Evolutionary conservation across 2,888 invertebrate genomes (phyloP), one percentile per base, ranked within the genome.

Genomic region (Polyommatus icarus): DNA sequence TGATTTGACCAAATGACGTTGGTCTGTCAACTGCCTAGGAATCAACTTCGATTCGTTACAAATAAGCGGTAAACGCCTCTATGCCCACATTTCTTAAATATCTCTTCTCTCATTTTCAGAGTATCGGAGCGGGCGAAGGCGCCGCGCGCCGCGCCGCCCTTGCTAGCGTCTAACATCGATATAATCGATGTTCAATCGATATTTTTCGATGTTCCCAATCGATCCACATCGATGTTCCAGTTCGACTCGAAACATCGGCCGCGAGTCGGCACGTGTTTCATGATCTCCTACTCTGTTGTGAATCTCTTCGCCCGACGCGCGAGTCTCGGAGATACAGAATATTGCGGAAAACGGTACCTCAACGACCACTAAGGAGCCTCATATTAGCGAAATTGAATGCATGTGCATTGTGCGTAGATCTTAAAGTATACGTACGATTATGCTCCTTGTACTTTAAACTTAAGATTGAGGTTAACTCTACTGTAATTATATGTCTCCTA

Each of bases 111-210:
- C 24, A 20, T 76, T 78, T 78, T 10, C 80, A 80, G 80, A 80
- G 78, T 77, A 76, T 78, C 78, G 77, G 78, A 79, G 81, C 61
- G 79, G 77, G 61, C 78, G 78, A 76, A 77, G 77, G 78, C 73
- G 76, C 76, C 50, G 61, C 36, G 77, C 77, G 77, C 76, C 78
- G 78, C 80, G 78, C 61, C 78, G 75, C 77, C 78, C 78, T 76
- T 77, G 75, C 76, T 79, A 75, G 78, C 78, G 78, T 80, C 77
- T 78, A 77, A 75, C 78, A 73, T 76, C 61, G 67, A 67, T 76
- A 76, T 76, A 75, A 54, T 75, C 72, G 72, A 32, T 72, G 72
- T 72, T 40, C 72, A 54, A 54, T 72, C 75, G 75, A 75, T 54
- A 75, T 50, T 29, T 29, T 54, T 75, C 75, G 75, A 75, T 75